A percentile compares a stretch with the other conserved stretches of the same genome.
These are phyloP conservation scores for Austrofundulus limnaeus DNA, from an alignment of 2,113 vertebrate species.

Conservation along the genomic window DNA sequence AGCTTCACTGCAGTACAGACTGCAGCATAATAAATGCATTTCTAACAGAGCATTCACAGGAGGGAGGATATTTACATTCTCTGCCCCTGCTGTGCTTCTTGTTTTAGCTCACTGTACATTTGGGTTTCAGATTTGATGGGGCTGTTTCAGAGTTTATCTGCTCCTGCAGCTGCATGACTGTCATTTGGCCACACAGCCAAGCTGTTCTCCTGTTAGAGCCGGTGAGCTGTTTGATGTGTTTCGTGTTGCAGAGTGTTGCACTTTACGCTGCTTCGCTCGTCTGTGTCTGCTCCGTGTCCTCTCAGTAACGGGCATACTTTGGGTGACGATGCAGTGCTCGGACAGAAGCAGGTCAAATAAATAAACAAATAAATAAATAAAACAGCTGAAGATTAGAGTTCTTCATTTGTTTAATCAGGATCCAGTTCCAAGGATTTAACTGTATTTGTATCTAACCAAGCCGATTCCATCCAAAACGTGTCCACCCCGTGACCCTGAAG, in stretches of 20 bases:
- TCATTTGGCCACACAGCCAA: not conserved
- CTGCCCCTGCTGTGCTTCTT: not conserved
- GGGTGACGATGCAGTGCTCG: no score
- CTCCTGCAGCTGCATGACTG: not conserved
- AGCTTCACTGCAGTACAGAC: not conserved
- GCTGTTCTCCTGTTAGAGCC: not conserved
- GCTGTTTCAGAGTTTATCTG: conserved; percentile 6
- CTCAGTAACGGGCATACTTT: not conserved
- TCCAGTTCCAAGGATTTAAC: no score
- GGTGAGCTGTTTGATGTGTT: conserved; percentile 5
- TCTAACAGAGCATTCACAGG: not conserved
- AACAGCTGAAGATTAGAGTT: no score
- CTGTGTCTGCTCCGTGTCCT: not conserved
- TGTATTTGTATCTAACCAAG: no score
- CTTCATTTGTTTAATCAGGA: no score
- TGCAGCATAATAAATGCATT: not conserved
- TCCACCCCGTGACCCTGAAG: no score
- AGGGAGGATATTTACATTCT: not conserved
- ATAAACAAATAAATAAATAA: no score
- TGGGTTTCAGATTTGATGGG: conserved; percentile 13
- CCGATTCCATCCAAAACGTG: no score
- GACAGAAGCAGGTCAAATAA: no score
- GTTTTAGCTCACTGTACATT: conserved; percentile 14
- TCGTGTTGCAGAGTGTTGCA: not conserved
- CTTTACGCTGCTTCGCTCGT: not conserved